phyloP scores from a whole-genome alignment of 2,797 vertebrate species.

The Notolabrus celidotus region DNA sequence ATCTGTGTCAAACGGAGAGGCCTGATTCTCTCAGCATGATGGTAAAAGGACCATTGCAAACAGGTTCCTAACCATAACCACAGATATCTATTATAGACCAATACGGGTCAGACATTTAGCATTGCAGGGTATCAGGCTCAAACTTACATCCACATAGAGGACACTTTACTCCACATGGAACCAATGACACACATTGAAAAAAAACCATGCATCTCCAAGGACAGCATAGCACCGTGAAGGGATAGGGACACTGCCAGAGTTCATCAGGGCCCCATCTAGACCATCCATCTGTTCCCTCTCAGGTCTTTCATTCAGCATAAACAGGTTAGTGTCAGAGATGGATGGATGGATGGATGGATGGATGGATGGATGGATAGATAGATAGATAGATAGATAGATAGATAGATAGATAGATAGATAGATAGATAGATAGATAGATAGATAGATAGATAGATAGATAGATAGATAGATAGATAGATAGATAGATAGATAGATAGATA shows the following conservation, averaged over 20 bases:
- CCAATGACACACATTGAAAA: conserved; percentile 49
- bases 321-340: conserved; percentile 23
- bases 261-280: conserved; percentile 71
- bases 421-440: conserved; percentile 37
- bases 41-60: conserved; percentile 70
- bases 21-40: conserved; percentile 73
- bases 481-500: conserved; percentile 7
- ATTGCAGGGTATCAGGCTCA: conserved; percentile 33
- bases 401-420: conserved; percentile 27
- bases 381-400: conserved; percentile 18
- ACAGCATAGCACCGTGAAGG: conserved; percentile 31
- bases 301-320: conserved; percentile 72
- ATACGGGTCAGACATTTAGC: conserved; percentile 52
- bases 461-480: neutral
- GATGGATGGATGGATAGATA: conserved; percentile 4
- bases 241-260: conserved; percentile 55
- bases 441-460: conserved; percentile 12
- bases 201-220: conserved; percentile 35
- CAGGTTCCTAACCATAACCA: conserved; percentile 54
- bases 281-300: conserved; percentile 81
- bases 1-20: conserved; percentile 74
- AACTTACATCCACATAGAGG: conserved; percentile 25
- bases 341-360: conserved; percentile 9
- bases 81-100: conserved; percentile 71
- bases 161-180: conserved; percentile 19